These are phyloP conservation scores for Myopa tessellatipennis DNA, from an alignment of 2,888 invertebrate species.

Conservation along the genomic window DNA sequence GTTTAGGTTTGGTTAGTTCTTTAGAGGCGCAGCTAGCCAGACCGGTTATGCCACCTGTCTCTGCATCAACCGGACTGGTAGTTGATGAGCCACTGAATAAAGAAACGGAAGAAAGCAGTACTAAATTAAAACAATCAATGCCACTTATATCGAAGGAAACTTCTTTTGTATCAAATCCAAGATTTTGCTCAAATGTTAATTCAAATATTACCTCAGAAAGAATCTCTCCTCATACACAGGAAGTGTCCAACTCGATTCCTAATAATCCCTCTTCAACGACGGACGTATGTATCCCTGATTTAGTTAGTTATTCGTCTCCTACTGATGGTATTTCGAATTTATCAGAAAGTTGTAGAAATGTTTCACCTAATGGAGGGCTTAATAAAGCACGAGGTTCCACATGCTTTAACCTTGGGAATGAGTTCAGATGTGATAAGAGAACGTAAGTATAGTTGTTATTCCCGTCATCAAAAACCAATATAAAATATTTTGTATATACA, in stretches of 20 bases:
- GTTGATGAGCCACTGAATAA: conserved; percentile 9
- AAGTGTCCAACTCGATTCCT: background rate
- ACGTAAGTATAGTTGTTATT: conserved; percentile 15
- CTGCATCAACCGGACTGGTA: conserved; percentile 65
- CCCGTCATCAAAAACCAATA: too few relatives aligned
- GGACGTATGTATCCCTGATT: background rate
- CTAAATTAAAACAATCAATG: conserved; percentile 51
- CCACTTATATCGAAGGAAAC: conserved; percentile 71
- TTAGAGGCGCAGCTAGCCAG: conserved; percentile 82
- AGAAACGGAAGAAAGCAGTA: background rate
- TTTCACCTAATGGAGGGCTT: background rate
- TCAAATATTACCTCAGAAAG: background rate
- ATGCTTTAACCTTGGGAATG: background rate
- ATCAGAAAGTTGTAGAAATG: background rate
- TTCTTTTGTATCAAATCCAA: conserved; percentile 72
- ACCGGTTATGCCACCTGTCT: conserved; percentile 74
- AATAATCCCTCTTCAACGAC: background rate
- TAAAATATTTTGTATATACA: too few relatives aligned
- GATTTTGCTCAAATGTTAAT: conserved; percentile 20
- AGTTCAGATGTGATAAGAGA: conserved; percentile 1
- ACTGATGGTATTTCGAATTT: background rate
- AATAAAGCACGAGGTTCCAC: background rate
- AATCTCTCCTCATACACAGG: background rate
- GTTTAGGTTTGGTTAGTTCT: conserved; percentile 77
- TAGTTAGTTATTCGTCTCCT: background rate